phyloP scores from a whole-genome alignment of 2,113 vertebrate genomes.

The Nesoenas mayeri region DNA sequence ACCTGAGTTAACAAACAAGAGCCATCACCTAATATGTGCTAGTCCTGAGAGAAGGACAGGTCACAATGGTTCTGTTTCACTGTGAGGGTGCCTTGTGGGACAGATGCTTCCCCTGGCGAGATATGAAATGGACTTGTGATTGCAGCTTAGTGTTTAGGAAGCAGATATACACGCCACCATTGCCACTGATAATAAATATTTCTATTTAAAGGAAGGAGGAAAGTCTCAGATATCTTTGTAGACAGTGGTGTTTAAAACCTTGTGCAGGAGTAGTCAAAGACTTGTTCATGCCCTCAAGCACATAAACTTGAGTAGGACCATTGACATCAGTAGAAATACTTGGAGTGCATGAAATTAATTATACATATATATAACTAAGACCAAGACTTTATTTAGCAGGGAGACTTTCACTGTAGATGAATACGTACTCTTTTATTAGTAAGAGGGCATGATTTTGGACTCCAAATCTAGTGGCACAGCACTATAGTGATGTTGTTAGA shows the following conservation, averaged over 20 bases:
- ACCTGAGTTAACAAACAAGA: neutral
- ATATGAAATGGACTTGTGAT: neutral
- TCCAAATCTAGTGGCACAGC: neutral
- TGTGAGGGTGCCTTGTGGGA: accelerated
- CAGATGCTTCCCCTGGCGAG: neutral
- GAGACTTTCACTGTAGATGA: neutral
- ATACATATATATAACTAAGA: neutral
- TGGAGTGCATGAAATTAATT: neutral
- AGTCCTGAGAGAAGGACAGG: neutral
- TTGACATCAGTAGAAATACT: neutral
- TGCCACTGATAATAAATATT: neutral
- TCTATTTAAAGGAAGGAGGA: neutral
- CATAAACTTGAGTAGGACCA: neutral
- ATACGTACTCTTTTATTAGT: neutral
- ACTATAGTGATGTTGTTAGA: neutral
- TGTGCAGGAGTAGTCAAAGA: neutral
- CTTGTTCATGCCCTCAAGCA: neutral
- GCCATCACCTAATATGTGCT: neutral
- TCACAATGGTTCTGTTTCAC: neutral
- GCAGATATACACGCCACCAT: neutral
- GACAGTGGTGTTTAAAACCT: neutral
- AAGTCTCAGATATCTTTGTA: neutral
- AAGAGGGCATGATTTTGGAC: neutral
- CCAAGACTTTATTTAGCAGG: neutral
- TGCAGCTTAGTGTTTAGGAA: neutral